Evolutionary conservation across 1,140 invertebrate genomes (phyloP), one percentile per base, ranked within the genome.

Genomic region (Eriocheir sinensis): DNA sequence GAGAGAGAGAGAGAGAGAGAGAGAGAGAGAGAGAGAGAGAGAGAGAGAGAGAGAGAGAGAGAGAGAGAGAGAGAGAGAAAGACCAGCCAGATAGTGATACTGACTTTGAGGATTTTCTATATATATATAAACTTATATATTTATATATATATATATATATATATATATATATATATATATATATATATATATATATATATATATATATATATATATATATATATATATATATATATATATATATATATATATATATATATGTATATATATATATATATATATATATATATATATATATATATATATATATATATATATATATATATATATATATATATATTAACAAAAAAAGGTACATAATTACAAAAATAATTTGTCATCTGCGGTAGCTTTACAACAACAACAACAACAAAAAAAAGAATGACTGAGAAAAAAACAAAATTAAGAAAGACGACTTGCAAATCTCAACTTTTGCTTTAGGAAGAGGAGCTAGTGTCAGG

Each of bases 111-210:
- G 27, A 12, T 72, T 72, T n/a, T 38, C 6, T 88, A 4, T 36
- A 88, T 38, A 36, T 6, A 88, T 38, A 88, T 38, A 88, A 6
- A 88, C 27, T 36, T 38, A 88, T 88, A 88, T 88, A 88, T 88
- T 6, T 88, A 88, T 88, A 88, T 88, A 88, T 88, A 88, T 88
- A 88, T 88, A 88, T 88, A 88, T 88, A 88, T 88, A 88, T 88
- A 88, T 88, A 88, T 88, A 88, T 88, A 88, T 88, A 88, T 88
- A 88, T 88, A 88, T 88, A 88, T 88, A 88, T 88, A 88, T 88
- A 88, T 88, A 88, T 88, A 88, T 88, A 88, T 88, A 88, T 88
- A 88, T 88, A 88, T 88, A 88, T 88, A 88, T 88, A 88, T 88
- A 88, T 88, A 40, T 88, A 88, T 88, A 88, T 88, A 88, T 88